Evolutionary conservation across 2,888 invertebrate species (phyloP), one percentile per base, ranked within the genome.

Genomic region (Scaptomyza reducta): DNA sequence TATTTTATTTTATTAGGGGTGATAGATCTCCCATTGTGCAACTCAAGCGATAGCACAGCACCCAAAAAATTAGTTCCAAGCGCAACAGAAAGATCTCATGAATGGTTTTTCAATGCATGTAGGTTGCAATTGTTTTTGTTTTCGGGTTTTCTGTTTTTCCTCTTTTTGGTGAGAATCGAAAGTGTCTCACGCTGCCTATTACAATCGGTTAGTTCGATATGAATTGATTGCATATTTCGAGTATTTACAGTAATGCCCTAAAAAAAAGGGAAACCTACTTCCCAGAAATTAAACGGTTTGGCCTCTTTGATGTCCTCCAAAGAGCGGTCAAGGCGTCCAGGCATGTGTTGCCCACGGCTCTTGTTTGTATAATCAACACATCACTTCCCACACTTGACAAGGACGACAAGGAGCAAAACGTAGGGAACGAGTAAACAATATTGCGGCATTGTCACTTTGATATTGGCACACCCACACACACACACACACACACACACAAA

Each of bases 191-290:
- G 77, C 73, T 74, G 58, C 49, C 49, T 29, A 40, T 10, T 13
- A 22, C 42, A 44, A 51, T 55, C 14, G 42, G 6, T 11, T 16
- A 6, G 40, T 11, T 84, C 87, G 87, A 81, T 81, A 80, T 80
- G 74, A 80, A 87, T 81, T 81, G 85, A 87, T 81, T 81, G 87
- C 84, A 84, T 87, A 81, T 81, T 87, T 84, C 72, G 67, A 66
- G 84, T 76, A 79, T 68, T 70, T 69, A 70, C 71, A 51, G 71
- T 71, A 44, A 77, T 67, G 59, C 57, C 45, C 16, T n/a, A n/a
- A n/a, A n/a, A n/a, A 31, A 5, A 40, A 29, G 54, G 50, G 44
- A 50, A 58, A 58, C 25, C 46, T 41, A 25, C 47, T 46, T 74
- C 74, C 25, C 13, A 56, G 74, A 77, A 62, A 40, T 14, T 4